These are phyloP conservation scores for Entelurus aequoreus DNA, from an alignment of 2,113 vertebrate species.

Conservation along the genomic window DNA sequence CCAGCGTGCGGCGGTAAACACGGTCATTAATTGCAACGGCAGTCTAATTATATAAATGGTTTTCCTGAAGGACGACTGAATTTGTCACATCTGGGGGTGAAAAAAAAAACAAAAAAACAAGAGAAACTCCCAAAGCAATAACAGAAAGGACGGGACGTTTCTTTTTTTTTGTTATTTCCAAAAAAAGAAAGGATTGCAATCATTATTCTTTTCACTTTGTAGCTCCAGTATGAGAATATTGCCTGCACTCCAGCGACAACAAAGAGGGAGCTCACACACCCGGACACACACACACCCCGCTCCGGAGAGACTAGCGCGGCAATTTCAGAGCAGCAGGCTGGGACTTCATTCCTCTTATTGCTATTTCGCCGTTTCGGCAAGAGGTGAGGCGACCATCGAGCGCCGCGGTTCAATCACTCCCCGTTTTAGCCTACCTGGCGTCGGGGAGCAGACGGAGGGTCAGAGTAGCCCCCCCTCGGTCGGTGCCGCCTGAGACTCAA, in stretches of 20 bases:
- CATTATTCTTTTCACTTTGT: conserved; percentile 5
- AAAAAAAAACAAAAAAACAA: conserved; percentile 8
- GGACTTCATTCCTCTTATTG: background rate
- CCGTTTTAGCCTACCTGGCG: too few relatives aligned
- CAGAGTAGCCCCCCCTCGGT: too few relatives aligned
- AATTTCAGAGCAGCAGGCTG: conserved; percentile 1
- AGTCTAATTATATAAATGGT: conserved; percentile 42
- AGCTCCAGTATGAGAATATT: conserved; percentile 5
- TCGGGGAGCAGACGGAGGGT: too few relatives aligned
- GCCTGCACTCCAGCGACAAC: conserved; percentile 15
- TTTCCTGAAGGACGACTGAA: conserved; percentile 48
- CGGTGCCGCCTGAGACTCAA: too few relatives aligned
- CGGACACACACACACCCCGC: background rate
- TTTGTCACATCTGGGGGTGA: conserved; percentile 21
- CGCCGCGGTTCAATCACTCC: too few relatives aligned
- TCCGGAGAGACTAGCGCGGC: background rate
- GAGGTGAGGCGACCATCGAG: too few relatives aligned
- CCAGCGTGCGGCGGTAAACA: conserved; percentile 18
- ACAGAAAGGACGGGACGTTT: background rate
- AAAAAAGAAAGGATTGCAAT: background rate
- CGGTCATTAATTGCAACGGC: conserved; percentile 46
- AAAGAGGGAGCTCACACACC: conserved; percentile 2
- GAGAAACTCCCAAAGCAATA: conserved; percentile 1
- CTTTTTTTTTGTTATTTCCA: background rate
- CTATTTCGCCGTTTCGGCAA: background rate